These are phyloP conservation scores for Drosophila formosana DNA, from an alignment of 2,888 invertebrate species.

Conservation along the genomic window DNA sequence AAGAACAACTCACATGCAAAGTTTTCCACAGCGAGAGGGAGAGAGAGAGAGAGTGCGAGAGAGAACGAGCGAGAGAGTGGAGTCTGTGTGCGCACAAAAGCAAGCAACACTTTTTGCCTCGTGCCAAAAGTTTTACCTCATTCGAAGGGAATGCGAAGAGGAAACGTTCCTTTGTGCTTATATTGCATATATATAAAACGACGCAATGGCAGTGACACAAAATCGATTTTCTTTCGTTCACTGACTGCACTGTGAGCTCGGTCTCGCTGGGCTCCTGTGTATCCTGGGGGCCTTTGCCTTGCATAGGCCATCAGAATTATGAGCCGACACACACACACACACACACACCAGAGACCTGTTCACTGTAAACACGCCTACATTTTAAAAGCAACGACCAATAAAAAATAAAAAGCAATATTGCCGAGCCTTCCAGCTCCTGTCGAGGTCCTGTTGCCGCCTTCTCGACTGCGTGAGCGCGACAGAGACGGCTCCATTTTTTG, in stretches of 20 bases:
- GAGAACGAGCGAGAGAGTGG: neutral
- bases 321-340: conserved; percentile 30
- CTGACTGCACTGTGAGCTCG: conserved; percentile 23
- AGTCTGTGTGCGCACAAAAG: conserved; percentile 24
- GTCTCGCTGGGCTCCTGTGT: neutral
- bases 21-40: conserved; percentile 40
- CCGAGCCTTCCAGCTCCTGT: conserved; percentile 7
- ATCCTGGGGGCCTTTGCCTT: conserved; percentile 20
- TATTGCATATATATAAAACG: conserved; percentile 56
- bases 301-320: conserved; percentile 60
- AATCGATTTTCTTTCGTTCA: conserved; percentile 72
- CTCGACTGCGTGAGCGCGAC: neutral
- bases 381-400: conserved; percentile 83
- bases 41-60: neutral
- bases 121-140: conserved; percentile 69
- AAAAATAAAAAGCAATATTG: conserved; percentile 69
- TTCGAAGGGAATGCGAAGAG: conserved; percentile 1
- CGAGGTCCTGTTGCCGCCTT: conserved; percentile 6
- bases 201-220: conserved; percentile 72
- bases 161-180: conserved; percentile 37
- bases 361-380: conserved; percentile 78
- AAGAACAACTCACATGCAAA: conserved; percentile 68
- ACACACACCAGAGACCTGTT: conserved; percentile 10
- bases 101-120: conserved; percentile 53
- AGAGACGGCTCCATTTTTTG: conserved; percentile 48